A percentile compares a stretch with the other conserved stretches of the same genome.
Evolutionary conservation across 2,888 invertebrate species (phyloP).

Genomic region (Parnassius mnemosyne): DNA sequence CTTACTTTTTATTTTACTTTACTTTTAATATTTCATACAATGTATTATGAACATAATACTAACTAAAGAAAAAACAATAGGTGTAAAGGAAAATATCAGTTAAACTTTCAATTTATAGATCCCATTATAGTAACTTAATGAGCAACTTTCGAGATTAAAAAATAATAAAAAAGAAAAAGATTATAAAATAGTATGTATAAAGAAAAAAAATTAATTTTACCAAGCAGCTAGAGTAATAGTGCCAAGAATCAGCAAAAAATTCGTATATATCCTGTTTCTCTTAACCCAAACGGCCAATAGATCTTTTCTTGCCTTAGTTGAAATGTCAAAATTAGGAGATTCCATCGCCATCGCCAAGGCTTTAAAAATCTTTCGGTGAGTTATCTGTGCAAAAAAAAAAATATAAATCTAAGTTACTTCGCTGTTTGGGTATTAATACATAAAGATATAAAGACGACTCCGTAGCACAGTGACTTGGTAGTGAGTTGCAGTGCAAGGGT

Average conservation of each 20-base stretch:
- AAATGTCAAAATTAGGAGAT: slow-evolving; percentile 55
- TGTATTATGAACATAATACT: too few species aligned
- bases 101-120: neutral
- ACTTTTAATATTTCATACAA: too few species aligned
- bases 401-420: neutral
- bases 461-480: too few species aligned
- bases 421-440: neutral
- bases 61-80: too few species aligned
- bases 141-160: neutral
- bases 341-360: slow-evolving; percentile 57
- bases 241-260: slow-evolving; percentile 52
- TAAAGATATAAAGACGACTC: neutral
- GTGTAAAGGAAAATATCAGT: neutral
- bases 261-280: slow-evolving; percentile 51
- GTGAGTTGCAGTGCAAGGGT: too few species aligned
- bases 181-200: too few species aligned
- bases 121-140: neutral
- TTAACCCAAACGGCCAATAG: slow-evolving; percentile 51
- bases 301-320: slow-evolving; percentile 46
- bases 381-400: slow-evolving; percentile 4
- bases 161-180: neutral
- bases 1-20: too few species aligned
- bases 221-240: slow-evolving; percentile 55
- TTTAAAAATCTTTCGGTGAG: slow-evolving; percentile 41
- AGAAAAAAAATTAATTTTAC: too few species aligned